phyloP scores from a whole-genome alignment of 2,113 vertebrate genomes.

The Pygoscelis antarcticus region DNA sequence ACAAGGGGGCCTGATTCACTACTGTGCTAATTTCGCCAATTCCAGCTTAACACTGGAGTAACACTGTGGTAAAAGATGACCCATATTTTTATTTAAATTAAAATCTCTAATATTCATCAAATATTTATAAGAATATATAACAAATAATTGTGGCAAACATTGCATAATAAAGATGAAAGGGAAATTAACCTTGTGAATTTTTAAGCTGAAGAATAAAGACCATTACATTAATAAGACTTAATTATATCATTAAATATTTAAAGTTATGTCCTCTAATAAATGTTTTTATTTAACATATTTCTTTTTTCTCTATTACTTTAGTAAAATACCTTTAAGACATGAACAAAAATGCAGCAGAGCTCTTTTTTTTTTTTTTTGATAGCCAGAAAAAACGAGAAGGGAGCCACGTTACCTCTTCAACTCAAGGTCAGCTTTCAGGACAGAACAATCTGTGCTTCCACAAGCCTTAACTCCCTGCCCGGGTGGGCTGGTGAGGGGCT shows the following conservation, averaged over 20 bases:
- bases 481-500: not conserved
- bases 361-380: not conserved
- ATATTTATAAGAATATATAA: constrained; percentile 66
- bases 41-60: not conserved
- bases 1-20: not conserved
- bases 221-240: constrained; percentile 71
- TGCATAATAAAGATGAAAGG: constrained; percentile 68
- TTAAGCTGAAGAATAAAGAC: constrained; percentile 64
- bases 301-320: constrained; percentile 52
- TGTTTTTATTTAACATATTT: constrained; percentile 70
- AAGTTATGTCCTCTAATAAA: constrained; percentile 67
- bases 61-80: not conserved
- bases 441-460: not conserved
- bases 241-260: constrained; percentile 75
- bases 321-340: constrained; percentile 27
- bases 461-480: not conserved
- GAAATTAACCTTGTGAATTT: constrained; percentile 71
- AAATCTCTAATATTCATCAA: constrained; percentile 60
- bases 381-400: not conserved
- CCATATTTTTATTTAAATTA: constrained; percentile 63
- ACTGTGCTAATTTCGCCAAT: not conserved
- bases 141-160: constrained; percentile 69
- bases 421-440: not conserved
- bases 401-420: not conserved
- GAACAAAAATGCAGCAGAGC: not conserved